phyloP scores from a whole-genome alignment of 2,113 vertebrate species.

The Gavia stellata region DNA sequence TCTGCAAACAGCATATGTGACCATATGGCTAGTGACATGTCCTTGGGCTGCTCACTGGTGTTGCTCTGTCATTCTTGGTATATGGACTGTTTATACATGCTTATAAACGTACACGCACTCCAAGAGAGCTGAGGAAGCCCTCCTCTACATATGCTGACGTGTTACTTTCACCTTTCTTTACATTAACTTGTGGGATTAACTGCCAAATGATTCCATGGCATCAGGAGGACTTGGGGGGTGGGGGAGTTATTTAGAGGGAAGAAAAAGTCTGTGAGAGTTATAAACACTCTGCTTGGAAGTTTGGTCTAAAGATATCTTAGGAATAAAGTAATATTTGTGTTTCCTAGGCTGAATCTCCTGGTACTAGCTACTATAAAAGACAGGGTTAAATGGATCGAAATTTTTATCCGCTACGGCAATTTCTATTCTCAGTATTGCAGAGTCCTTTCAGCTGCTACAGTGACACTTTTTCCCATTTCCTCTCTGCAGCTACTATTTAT shows the following conservation, averaged over 20 bases:
- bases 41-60: background rate
- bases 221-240: background rate
- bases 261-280: background rate
- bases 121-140: background rate
- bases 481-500: background rate
- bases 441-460: background rate
- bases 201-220: rapidly evolving
- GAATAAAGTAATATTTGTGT: background rate
- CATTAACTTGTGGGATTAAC: background rate
- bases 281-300: background rate
- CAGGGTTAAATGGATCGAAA: background rate
- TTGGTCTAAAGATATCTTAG: background rate
- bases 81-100: background rate
- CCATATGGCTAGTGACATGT: background rate
- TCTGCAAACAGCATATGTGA: background rate
- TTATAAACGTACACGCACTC: rapidly evolving
- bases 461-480: background rate
- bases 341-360: background rate
- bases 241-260: background rate
- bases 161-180: background rate
- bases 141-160: background rate
- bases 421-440: background rate
- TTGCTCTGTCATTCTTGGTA: background rate
- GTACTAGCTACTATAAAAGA: background rate
- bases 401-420: background rate